Evolutionary conservation across 1,140 invertebrate species (phyloP), one percentile per base, ranked within the genome.

Genomic region (Lethrus apterus): DNA sequence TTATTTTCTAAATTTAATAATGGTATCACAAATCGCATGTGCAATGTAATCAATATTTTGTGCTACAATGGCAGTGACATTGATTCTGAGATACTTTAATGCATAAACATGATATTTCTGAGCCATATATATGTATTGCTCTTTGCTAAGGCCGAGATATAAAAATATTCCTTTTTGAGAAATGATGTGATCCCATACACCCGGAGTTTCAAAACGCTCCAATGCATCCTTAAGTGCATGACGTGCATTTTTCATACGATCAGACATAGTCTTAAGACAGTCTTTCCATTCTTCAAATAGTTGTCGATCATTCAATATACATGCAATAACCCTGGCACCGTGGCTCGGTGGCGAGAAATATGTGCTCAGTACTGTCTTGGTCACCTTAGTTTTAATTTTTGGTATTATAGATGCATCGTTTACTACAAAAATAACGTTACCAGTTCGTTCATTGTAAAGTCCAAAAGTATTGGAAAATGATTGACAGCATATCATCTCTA

Each of bases 401-500:
- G 24, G 40, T 14, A 52, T 35, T 36, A 44, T 36, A 1, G 44
- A 24, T 0, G 20, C 3, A 15, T 42, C 3, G 15, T 49, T 41
- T 8, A 41, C 14, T 9, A 49, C 14, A 2, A 48, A 23, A 2
- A 35, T 13, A 11, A 52, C 21, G 34, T 40, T 42, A 2, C 51
- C 51, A n/a, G 41, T 19, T 13, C 46, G 41, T 76, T 80, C 64
- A 85, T 87, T 93, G 67, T 96, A 96, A 1, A 98, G 70, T 8
- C 91, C 92, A 74, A 96, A 97, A 69, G 96, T 97, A 72, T 96
- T 97, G 10, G 92, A 91, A 71, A 94, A 97, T n/a, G 91, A 95
- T 68, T 97, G 93, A 13, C 89, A 81, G 59, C 85, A 84, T 23
- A 96, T 70, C 15, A 94, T 73, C 70, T 97, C 93, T 62, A 95